Conservation (phyloP, 1,140 invertebrate genomes). For the Meloidogyne hapla region DNA sequence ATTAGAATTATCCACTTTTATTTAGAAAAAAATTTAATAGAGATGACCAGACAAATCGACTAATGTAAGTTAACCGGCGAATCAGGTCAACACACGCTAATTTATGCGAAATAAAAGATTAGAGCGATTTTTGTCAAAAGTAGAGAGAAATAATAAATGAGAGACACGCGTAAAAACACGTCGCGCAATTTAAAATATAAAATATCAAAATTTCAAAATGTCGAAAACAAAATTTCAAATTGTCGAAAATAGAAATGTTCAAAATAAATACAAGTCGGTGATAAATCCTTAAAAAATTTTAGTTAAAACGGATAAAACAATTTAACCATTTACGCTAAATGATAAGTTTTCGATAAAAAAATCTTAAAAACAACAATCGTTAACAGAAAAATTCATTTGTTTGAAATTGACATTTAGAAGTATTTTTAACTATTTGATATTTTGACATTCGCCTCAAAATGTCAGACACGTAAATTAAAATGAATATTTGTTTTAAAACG, state of each 20-base stretch:
- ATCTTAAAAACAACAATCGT: no score
- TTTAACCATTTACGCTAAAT: no score
- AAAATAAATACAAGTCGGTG: no score
- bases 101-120: background rate
- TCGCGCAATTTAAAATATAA: background rate
- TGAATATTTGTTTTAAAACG: background rate
- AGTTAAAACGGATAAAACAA: no score
- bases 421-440: background rate
- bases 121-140: background rate
- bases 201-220: background rate
- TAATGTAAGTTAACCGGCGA: background rate
- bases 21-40: background rate
- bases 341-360: no score
- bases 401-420: no score
- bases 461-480: background rate
- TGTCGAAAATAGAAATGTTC: no score
- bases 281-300: no score
- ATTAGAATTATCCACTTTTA: background rate
- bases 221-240: background rate
- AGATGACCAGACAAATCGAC: background rate
- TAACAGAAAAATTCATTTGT: no score
- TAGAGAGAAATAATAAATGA: background rate
- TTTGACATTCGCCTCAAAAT: background rate
- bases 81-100: background rate
- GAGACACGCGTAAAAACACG: constrained; percentile 4